Evolutionary conservation across 2,797 vertebrate genomes (phyloP).

Genomic region (Rhincodon typus): DNA sequence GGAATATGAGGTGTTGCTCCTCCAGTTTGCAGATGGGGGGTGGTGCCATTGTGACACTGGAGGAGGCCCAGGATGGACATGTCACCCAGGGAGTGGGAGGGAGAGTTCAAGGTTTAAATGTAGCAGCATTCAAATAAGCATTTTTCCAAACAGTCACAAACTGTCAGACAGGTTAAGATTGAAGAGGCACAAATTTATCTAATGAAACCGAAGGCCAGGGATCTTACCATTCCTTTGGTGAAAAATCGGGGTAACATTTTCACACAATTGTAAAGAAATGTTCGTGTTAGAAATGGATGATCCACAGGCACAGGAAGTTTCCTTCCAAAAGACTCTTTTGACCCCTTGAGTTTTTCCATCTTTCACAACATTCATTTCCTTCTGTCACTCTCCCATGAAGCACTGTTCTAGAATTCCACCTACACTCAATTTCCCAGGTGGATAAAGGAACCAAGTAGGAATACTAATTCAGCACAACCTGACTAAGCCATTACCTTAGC

Average conservation of each 20-base stretch:
- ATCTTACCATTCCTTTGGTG: background rate
- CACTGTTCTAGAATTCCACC: background rate
- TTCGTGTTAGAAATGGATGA: background rate
- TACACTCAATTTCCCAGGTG: background rate
- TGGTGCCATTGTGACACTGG: too few species aligned
- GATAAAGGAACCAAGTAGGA: background rate
- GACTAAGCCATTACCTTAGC: constrained; percentile 64
- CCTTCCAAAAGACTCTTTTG: too few species aligned
- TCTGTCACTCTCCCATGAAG: background rate
- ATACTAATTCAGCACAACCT: background rate
- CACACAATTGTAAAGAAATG: background rate
- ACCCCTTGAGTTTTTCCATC: background rate
- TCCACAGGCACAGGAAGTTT: background rate
- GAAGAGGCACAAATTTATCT: background rate
- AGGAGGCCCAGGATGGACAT: too few species aligned
- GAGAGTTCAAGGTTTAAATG: background rate
- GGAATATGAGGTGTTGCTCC: too few species aligned
- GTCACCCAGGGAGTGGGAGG: too few species aligned
- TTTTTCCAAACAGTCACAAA: background rate
- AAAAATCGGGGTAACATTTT: background rate
- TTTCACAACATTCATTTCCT: background rate
- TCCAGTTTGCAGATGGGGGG: too few species aligned
- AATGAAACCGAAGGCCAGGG: background rate
- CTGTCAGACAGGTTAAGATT: background rate
- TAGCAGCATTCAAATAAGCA: background rate